Base-by-base conservation (phyloP, 2,888 invertebrate species). In the Athetis lepigone region DNA sequence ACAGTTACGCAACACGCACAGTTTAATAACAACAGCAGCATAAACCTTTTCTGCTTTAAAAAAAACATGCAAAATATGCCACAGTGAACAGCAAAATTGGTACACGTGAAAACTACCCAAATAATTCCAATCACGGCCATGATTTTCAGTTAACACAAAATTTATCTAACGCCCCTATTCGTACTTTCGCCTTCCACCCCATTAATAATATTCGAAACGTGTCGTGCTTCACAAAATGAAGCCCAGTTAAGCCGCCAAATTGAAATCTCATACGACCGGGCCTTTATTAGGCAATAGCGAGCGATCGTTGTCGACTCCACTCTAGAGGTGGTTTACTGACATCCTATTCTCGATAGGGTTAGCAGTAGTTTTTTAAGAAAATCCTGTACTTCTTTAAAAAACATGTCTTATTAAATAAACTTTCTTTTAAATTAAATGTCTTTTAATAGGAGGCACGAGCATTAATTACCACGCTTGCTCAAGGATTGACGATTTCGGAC, bases 261-360 rank as follows among this genome's bases (percentile, higher is more conserved):
- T 91, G 90, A 90, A 89, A 89, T 89, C 87, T 88, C 88, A 85
- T 88, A 85, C 83, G 84, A 72, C 40, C 80, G 75, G 75, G 84
- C 84, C 86, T 89, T 90, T 90, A 91, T 90, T 89, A 89, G 87
- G 89, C 88, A 82, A 87, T 87, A 83, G 81, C 86, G 83, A 82
- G 75, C 84, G 87, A 87, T 89, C 86, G 81, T 80, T 84, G 81
- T 83, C 81, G 83, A 84, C 78, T 82, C 76, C 66, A 79, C 79
- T 80, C 79, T 77, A 63, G 76, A 82, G 80, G 77, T 79, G 78
- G 80, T 76, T 84, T 80, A 74, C 81, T 82, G 83, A 82, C 83
- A 82, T 80, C 79, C 78, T 69, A 75, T 77, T 68, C 79, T 37
- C 39, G 33, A 50, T 65, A 77, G 77, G 74, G 75, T 46, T 77